Evolutionary conservation across 2,797 vertebrate species (phyloP), one percentile per base, ranked within the genome.

Genomic region (Apogon hyalosoma): DNA sequence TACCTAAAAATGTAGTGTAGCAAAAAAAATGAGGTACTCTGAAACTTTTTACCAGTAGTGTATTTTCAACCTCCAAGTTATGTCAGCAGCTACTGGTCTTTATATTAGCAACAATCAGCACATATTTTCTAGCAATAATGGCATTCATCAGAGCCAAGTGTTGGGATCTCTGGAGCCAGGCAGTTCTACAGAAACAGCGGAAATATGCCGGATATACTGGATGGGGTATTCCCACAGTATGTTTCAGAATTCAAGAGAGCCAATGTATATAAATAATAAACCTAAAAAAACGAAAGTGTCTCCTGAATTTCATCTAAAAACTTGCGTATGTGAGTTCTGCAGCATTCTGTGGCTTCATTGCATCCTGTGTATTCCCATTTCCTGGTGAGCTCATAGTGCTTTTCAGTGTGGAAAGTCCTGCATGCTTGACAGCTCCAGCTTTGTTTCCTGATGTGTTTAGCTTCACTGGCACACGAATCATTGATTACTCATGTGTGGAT

Each of bases 401-500:
- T 73, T 87, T 80, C 73, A 63, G 57, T 71, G 57, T 79, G 89
- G 86, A 90, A 89, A 88, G 76, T 89, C 79, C 86, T 80, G 78
- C 74, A 43, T 77, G 80, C 76, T 77, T 77, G 76, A 86, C 76
- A 83, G 66, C 63, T 77, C 69, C 75, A 75, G 75, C 77, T 81
- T 87, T 78, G 78, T 88, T 92, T 91, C 89, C 87, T 88, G 82
- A 84, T 88, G 75, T 87, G 79, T 90, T 92, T 88, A 75, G 84
- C 82, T 83, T 84, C 76, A 79, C 77, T 91, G 83, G 84, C 75
- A 83, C 75, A 82, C 52, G n/a, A 73, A 83, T 73, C 83, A 82
- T 84, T 86, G 85, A 91, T 93, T 93, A 91, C 82, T 92, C 90
- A 93, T 91, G 61, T 87, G 87, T 89, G 85, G 83, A 91, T 91